Percentiles rank a stretch among this genome's conserved stretches.
Conservation (phyloP, 2,113 vertebrate species). For the Vanacampus margaritifer region DNA sequence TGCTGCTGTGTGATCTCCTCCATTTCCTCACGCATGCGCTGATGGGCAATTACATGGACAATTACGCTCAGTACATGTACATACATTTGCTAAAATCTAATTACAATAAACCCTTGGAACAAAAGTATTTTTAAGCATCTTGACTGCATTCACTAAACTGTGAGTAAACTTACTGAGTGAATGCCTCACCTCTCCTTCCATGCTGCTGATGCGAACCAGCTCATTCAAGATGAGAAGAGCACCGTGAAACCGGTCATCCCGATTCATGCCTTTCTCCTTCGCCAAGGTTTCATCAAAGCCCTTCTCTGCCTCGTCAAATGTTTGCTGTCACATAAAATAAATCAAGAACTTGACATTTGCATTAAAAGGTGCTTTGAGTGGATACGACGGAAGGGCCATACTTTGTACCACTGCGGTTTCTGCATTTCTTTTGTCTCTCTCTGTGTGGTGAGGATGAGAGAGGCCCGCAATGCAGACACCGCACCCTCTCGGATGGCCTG, state of each 20-base stretch:
- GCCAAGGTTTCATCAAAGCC: conserved; percentile 95
- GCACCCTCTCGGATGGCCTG: conserved; percentile 96
- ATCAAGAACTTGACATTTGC: background rate
- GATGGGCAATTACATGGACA: background rate
- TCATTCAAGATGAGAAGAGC: conserved; percentile 96
- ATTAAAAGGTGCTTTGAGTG: background rate
- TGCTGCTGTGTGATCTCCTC: conserved; percentile 99
- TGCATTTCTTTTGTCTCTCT: conserved; percentile 98
- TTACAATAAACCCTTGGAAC: background rate
- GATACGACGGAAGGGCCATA: conserved; percentile 53
- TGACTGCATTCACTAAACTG: background rate
- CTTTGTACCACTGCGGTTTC: conserved; percentile 98
- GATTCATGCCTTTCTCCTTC: conserved; percentile 98
- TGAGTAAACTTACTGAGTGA: background rate
- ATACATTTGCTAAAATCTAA: background rate
- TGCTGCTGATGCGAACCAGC: conserved; percentile 97
- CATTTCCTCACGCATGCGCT: conserved; percentile 98
- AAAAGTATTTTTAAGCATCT: background rate
- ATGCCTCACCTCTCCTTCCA: conserved; percentile 95
- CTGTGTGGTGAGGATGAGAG: conserved; percentile 94
- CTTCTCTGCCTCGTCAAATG: conserved; percentile 94
- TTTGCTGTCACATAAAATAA: conserved; percentile 76
- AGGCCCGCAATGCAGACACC: conserved; percentile 92
- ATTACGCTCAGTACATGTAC: background rate
- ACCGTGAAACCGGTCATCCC: conserved; percentile 92